Base-by-base conservation (phyloP, 1,140 invertebrate species). In the Drosophila jambulina region DNA sequence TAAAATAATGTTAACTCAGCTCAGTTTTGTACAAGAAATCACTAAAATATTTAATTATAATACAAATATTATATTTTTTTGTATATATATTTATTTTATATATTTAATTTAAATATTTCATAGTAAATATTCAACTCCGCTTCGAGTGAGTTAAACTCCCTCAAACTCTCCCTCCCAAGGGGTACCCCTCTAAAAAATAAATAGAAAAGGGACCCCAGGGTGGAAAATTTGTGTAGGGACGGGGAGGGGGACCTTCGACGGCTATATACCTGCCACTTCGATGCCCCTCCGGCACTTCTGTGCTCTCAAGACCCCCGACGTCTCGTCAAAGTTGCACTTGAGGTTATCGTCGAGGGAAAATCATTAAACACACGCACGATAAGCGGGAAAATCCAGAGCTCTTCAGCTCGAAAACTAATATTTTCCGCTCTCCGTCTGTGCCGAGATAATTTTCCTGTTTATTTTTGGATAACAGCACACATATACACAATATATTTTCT, bases 291-390 rank as follows among this genome's bases (percentile, higher is more conserved):
- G 27, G 25, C 80, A 82, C 80, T 75, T 77, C 78, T 34, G 29
- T 53, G 49, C 49, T 34, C 53, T 54, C 53, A 23, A 32, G 48
- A 67, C 58, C 48, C 48, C 46, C 40, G 56, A 61, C 57, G 67
- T 74, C 62, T 67, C 80, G 80, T 83, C 80, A 82, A 83, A 57
- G 62, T 61, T 82, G 63, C 80, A 82, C 80, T 82, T 83, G 80
- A 82, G 80, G 80, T 83, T 83, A 83, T 72, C 69, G 67, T 75
- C 76, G 74, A 17, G 58, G 80, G 51, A 70, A 83, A 83, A 83
- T 83, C 80, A 78, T 76, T 71, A 79, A 82, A 65, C 58, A 82
- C 67, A 82, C 68, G 65, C 61, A 75, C 40, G 79, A 82, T 82
- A 82, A 82, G 79, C 79, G 69, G 68, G 45, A 78, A 82, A 77